phyloP scores from a whole-genome alignment of 2,888 invertebrate genomes.

The Steinernema carpocapsae region DNA sequence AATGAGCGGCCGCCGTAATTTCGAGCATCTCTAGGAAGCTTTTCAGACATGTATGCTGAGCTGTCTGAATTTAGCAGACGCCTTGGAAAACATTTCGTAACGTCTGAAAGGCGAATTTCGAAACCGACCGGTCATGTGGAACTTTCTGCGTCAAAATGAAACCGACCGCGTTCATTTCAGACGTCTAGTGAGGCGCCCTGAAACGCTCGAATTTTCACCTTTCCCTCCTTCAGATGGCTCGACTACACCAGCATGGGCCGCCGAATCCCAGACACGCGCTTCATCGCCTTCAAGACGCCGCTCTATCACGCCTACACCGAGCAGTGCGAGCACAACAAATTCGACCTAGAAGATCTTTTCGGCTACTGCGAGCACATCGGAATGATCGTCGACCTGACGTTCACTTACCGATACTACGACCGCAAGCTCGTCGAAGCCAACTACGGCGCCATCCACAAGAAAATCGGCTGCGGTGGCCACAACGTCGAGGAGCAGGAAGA shows the following conservation, averaged over 20 bases:
- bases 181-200: no score
- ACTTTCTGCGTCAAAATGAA: no score
- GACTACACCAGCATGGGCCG: slow-evolving; percentile 72
- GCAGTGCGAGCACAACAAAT: slow-evolving; percentile 66
- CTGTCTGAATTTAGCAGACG: no score
- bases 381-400: slow-evolving; percentile 70
- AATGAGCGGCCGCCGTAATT: no score
- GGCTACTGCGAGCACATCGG: slow-evolving; percentile 52
- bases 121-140: no score
- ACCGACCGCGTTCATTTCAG: no score
- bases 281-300: slow-evolving; percentile 81
- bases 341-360: slow-evolving; percentile 55
- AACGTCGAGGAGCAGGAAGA: slow-evolving; percentile 41
- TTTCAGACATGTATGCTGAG: no score
- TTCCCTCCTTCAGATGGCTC: slow-evolving; percentile 68
- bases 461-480: slow-evolving; percentile 48
- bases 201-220: no score
- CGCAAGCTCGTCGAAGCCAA: neutral
- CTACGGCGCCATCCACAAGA: slow-evolving; percentile 40
- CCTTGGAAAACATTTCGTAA: no score
- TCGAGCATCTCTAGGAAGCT: no score
- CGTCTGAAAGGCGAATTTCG: no score
- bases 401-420: slow-evolving; percentile 68
- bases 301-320: slow-evolving; percentile 70
- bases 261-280: slow-evolving; percentile 76